phyloP scores from a whole-genome alignment of 2,797 vertebrate species.

The Hafferia zeledoni region DNA sequence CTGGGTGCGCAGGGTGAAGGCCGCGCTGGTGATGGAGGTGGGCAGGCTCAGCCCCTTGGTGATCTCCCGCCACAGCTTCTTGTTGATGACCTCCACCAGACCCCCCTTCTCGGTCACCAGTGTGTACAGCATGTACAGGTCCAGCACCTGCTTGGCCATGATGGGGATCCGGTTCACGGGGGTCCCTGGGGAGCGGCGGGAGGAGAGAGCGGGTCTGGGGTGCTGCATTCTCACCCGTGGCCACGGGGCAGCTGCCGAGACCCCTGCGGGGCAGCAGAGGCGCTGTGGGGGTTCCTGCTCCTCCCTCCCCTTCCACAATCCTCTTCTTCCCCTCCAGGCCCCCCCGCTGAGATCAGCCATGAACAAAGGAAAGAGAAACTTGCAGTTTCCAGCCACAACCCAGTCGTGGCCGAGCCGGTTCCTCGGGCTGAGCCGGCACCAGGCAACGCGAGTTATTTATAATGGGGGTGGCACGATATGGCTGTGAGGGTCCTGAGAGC shows the following conservation, averaged over 20 bases:
- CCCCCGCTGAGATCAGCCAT: not conserved
- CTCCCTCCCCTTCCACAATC: not conserved
- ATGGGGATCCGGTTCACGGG: slow-evolving; percentile 97
- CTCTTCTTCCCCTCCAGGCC: not conserved
- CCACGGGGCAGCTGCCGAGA: not conserved
- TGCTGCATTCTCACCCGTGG: not conserved
- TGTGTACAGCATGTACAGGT: slow-evolving; percentile 95
- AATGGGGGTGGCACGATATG: not conserved
- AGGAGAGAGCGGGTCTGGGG: not conserved
- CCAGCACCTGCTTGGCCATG: slow-evolving; percentile 98
- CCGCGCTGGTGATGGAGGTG: slow-evolving; percentile 97
- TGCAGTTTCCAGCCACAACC: not conserved
- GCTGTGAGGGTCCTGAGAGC: not conserved
- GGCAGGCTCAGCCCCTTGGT: slow-evolving; percentile 97
- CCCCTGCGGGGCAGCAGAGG: fast-evolving
- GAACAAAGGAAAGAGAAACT: slow-evolving; percentile 43
- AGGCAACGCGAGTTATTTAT: not conserved
- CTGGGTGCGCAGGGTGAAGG: slow-evolving; percentile 97
- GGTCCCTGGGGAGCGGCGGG: slow-evolving; percentile 79
- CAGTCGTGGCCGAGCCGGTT: not conserved
- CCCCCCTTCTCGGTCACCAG: slow-evolving; percentile 97
- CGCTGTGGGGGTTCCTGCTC: not conserved
- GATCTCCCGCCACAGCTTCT: slow-evolving; percentile 98
- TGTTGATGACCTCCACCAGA: slow-evolving; percentile 97
- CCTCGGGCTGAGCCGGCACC: not conserved